phyloP scores from a whole-genome alignment of 2,888 invertebrate genomes.

The Cartodere bifasciata region DNA sequence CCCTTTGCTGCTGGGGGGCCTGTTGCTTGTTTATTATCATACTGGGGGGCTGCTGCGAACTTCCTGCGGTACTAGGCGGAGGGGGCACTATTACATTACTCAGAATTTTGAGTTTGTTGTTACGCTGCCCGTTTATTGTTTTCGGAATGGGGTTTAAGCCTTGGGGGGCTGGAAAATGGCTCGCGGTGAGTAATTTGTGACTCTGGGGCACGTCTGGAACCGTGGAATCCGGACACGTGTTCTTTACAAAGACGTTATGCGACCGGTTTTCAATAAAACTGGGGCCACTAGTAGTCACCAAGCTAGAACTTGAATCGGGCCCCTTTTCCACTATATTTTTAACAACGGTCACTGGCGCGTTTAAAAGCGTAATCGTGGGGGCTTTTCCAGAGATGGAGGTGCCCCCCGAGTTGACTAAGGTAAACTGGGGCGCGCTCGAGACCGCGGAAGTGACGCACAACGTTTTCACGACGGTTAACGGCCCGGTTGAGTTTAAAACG shows the following conservation, averaged over 20 bases:
- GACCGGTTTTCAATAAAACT: conserved; percentile 25
- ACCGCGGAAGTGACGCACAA: conserved; percentile 29
- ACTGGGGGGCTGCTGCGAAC: conserved; percentile 20
- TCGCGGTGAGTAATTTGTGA: conserved; percentile 31
- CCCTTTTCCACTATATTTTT: conserved; percentile 22
- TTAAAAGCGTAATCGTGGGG: conserved; percentile 30
- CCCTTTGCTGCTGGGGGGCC: conserved; percentile 16
- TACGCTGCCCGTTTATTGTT: conserved; percentile 31
- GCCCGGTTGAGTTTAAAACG: conserved; percentile 29
- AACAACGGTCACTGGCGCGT: conserved; percentile 31
- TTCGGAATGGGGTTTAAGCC: too few species aligned
- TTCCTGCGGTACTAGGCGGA: conserved; percentile 21
- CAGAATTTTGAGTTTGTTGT: conserved; percentile 33
- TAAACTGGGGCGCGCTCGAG: conserved; percentile 29
- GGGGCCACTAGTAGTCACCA: conserved; percentile 13
- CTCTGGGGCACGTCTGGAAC: conserved; percentile 26
- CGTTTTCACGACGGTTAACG: conserved; percentile 32
- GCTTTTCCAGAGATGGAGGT: conserved; percentile 27
- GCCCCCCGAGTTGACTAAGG: conserved; percentile 29
- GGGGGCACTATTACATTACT: conserved; percentile 29
- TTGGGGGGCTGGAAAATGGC: conserved; percentile 31
- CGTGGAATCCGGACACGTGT: conserved; percentile 22
- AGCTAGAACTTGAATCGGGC: conserved; percentile 4
- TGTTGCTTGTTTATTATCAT: conserved; percentile 25
- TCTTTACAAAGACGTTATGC: conserved; percentile 35